Percentiles rank a stretch among this genome's conserved stretches.
These are phyloP conservation scores for Pristionchus arcanus DNA, from an alignment of 2,888 invertebrate species.

Conservation along the genomic window DNA sequence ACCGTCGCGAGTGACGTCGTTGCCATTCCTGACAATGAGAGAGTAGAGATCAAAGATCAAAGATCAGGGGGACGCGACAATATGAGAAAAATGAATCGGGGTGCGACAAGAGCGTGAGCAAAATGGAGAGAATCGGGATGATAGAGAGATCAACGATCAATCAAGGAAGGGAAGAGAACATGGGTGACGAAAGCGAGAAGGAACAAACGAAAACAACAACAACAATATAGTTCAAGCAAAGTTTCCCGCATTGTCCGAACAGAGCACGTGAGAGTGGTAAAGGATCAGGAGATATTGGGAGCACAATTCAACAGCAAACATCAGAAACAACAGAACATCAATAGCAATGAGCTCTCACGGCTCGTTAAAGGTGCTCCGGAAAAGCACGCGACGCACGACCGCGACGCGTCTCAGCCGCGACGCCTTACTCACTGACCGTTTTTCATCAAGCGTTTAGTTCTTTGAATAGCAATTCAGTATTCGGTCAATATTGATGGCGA, in stretches of 20 bases:
- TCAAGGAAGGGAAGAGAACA: not conserved
- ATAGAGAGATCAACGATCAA: conserved; percentile 24
- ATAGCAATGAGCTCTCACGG: not conserved
- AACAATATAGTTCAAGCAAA: not conserved
- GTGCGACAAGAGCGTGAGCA: no score
- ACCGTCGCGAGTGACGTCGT: not conserved
- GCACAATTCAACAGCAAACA: not conserved
- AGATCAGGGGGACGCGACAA: not conserved
- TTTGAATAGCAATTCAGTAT: no score
- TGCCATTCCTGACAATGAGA: not conserved
- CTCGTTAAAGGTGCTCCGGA: no score
- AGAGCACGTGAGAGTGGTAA: not conserved
- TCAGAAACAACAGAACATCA: not conserved
- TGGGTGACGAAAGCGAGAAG: not conserved
- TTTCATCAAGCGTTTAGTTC: no score
- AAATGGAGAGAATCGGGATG: no score
- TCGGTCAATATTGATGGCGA: no score
- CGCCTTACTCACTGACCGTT: no score
- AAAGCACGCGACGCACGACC: no score
- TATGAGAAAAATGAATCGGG: not conserved
- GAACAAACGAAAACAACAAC: not conserved
- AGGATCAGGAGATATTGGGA: not conserved
- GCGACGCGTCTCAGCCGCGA: no score
- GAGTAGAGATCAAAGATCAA: not conserved
- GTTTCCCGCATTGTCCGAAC: not conserved